Percentiles rank a stretch among this genome's conserved stretches.
phyloP scores from a whole-genome alignment of 30 jellyfish, hydroid and myxozoan genomes.

The Pseudorhiza aurosa region DNA sequence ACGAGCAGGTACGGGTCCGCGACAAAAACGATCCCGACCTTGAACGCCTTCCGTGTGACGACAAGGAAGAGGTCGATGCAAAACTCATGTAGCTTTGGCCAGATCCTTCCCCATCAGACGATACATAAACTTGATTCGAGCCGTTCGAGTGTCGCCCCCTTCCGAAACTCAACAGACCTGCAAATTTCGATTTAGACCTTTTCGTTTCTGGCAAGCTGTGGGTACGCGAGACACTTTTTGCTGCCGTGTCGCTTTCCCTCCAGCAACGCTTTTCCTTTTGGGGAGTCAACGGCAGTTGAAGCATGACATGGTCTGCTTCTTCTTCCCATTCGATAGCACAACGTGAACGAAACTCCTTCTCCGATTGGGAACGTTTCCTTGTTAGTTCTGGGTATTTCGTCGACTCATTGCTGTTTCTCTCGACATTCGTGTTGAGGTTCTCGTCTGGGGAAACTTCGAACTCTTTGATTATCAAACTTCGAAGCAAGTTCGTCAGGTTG shows the following conservation, averaged over 20 bases:
- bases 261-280: not conserved
- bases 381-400: not conserved
- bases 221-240: slow-evolving; percentile 8
- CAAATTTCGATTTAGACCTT: slow-evolving; percentile 29
- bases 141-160: slow-evolving; percentile 9
- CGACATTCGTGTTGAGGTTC: not conserved
- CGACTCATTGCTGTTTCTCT: not conserved
- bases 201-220: slow-evolving; percentile 52
- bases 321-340: slow-evolving; percentile 32
- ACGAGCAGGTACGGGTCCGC: slow-evolving; percentile 49
- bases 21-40: slow-evolving; percentile 53
- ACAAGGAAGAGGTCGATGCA: slow-evolving; percentile 44
- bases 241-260: not conserved
- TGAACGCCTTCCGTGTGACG: slow-evolving; percentile 50
- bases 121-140: not conserved
- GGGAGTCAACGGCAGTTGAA: slow-evolving; percentile 31
- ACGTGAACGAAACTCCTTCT: not conserved
- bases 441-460: slow-evolving; percentile 20
- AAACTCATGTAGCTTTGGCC: slow-evolving; percentile 68
- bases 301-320: slow-evolving; percentile 43
- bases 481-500: slow-evolving; percentile 12
- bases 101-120: slow-evolving; percentile 67
- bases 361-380: slow-evolving; percentile 37
- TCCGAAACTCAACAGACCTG: slow-evolving; percentile 4
- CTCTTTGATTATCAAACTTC: slow-evolving; percentile 11